Evolutionary conservation across 2,888 invertebrate species (phyloP), one percentile per base, ranked within the genome.

Genomic region (Conistra vaccinii): DNA sequence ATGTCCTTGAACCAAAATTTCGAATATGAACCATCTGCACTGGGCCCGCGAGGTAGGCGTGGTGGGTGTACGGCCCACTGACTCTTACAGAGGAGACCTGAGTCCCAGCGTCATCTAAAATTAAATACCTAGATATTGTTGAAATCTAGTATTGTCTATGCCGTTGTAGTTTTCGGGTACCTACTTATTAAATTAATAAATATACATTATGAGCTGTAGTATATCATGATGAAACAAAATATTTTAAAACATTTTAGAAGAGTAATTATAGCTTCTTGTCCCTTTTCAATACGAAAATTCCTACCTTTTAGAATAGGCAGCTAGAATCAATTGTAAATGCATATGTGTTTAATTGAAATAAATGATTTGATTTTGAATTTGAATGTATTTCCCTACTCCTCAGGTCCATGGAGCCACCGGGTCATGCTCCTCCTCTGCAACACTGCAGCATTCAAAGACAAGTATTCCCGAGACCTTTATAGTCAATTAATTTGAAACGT

Each of bases 401-500:
- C 66, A 83, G 85, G 61, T 70, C 70, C 35, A 84, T 71, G 83
- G 42, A 73, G 7, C 81, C 85, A 2, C 83, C 83, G 12, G 71
- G 81, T 12, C 83, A 81, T 42, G 14, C 60, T 3, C 69, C 81
- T 6, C 7, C 42, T 3, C 71, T 83, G 32, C 81, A 85, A 1
- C 61, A 73, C 45, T 68, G 70, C 58, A 32, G 23, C 23, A 58
- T 73, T 23, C 66, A 81, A 67, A 69, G 57, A 39, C 65, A 72
- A 51, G 23, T 51, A 0, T 60, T 32, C 17, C 65, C 63, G 23
- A n/a, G 3, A 14, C 26, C 45, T 32, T 14, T 29, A 29, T 53
- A 76, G 26, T 7, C n/a, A 1, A 20, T 58, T 17, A 32, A 9
- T 3, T 26, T 35, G 4, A 14, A 35, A 58, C 23, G 0, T 35